Percentiles rank a stretch among this genome's conserved stretches.
Conservation (phyloP, 2,797 vertebrate species). For the Rhinophrynus dorsalis region DNA sequence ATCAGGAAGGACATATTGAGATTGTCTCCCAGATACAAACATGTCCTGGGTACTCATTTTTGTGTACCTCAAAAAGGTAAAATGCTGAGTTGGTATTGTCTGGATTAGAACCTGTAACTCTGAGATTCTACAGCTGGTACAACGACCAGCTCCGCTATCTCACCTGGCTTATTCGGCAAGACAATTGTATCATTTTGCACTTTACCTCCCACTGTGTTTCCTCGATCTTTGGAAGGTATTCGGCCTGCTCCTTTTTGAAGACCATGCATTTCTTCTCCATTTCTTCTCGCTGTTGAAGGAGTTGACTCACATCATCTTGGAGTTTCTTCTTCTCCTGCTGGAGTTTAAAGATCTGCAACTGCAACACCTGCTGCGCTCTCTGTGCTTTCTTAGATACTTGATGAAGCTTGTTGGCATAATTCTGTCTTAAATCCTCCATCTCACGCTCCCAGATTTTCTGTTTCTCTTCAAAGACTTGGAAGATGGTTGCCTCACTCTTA, state of each 20-base stretch:
- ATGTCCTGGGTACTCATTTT: too few relatives aligned
- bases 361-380: constrained; percentile 90
- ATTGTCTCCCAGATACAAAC: too few relatives aligned
- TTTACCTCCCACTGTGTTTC: constrained; percentile 99
- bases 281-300: constrained; percentile 90
- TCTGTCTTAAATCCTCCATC: constrained; percentile 94
- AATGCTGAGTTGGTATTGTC: too few relatives aligned
- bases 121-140: too few relatives aligned
- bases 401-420: constrained; percentile 92
- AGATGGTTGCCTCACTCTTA: constrained; percentile 95
- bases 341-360: constrained; percentile 90
- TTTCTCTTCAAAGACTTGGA: constrained; percentile 97
- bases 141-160: too few relatives aligned
- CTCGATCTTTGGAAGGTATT: constrained; percentile 94
- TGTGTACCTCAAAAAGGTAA: too few relatives aligned
- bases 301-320: constrained; percentile 89
- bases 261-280: constrained; percentile 94
- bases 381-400: constrained; percentile 94
- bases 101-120: too few relatives aligned
- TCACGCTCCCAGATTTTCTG: constrained; percentile 96
- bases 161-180: too few relatives aligned
- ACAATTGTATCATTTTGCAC: too few relatives aligned
- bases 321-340: constrained; percentile 96
- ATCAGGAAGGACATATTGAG: too few relatives aligned
- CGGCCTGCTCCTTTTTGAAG: constrained; percentile 96